phyloP scores from a whole-genome alignment of 2,113 vertebrate species.

The Oncorhynchus gorbuscha region DNA sequence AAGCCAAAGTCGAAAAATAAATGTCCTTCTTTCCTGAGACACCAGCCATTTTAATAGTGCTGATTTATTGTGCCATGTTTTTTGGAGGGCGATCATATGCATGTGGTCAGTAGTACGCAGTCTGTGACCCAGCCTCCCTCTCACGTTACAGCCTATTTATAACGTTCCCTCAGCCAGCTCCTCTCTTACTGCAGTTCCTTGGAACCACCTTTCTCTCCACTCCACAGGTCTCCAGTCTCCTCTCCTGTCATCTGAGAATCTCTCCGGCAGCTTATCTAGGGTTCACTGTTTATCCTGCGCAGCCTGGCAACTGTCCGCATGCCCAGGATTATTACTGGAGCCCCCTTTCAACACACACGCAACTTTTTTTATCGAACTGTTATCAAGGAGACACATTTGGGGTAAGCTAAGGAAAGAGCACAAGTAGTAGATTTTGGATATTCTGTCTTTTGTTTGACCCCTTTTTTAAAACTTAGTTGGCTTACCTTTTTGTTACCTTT shows the following conservation, averaged over 20 bases:
- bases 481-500: conserved; percentile 31
- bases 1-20: conserved; percentile 65
- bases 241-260: conserved; percentile 84
- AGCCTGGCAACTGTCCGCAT: conserved; percentile 77
- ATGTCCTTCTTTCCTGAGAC: conserved; percentile 62
- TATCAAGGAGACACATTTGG: conserved; percentile 49
- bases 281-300: conserved; percentile 77
- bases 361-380: conserved; percentile 65
- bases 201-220: conserved; percentile 82
- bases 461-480: not conserved
- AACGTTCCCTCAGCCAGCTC: conserved; percentile 87
- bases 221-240: conserved; percentile 87
- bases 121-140: conserved; percentile 95
- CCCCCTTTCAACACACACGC: conserved; percentile 57
- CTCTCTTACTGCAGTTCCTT: conserved; percentile 85
- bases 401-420: conserved; percentile 35
- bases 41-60: conserved; percentile 67
- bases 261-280: conserved; percentile 76
- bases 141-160: conserved; percentile 99
- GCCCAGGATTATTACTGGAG: conserved; percentile 81
- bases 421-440: conserved; percentile 49
- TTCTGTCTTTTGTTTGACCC: conserved; percentile 23
- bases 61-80: conserved; percentile 74
- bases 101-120: conserved; percentile 92
- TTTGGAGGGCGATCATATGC: conserved; percentile 82